Conservation (phyloP, 2,888 invertebrate species). For the Heliconius ethilla region DNA sequence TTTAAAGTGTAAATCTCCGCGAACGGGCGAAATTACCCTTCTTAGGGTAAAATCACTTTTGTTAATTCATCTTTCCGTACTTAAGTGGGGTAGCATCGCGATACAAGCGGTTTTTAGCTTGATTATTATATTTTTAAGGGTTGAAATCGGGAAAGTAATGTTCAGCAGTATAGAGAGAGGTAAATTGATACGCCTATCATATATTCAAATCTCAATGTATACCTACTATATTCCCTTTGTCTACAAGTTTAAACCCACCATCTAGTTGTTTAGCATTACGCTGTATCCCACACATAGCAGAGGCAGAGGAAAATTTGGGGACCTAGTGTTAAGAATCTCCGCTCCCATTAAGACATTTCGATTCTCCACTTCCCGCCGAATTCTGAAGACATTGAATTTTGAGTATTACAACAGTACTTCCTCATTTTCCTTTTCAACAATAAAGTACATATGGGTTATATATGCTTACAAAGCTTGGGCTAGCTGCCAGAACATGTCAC, state of each 20-base stretch:
- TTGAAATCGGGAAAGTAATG: not conserved
- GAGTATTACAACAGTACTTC: too few relatives aligned
- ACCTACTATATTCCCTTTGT: too few relatives aligned
- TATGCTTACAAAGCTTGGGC: constrained; percentile 32
- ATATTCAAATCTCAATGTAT: not conserved
- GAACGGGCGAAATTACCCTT: constrained; percentile 22
- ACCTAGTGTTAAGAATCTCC: too few relatives aligned
- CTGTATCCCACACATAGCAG: too few relatives aligned
- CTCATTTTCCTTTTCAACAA: too few relatives aligned
- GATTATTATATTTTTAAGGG: constrained; percentile 25
- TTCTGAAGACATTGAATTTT: too few relatives aligned
- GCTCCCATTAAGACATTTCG: too few relatives aligned
- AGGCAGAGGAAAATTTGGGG: too few relatives aligned
- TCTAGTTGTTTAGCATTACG: too few relatives aligned
- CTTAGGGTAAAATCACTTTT: constrained; percentile 28
- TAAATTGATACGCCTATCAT: not conserved
- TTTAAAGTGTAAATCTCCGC: constrained; percentile 33
- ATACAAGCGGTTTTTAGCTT: constrained; percentile 24
- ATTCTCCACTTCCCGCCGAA: too few relatives aligned
- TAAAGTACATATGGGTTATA: not conserved
- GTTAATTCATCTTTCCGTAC: constrained; percentile 31
- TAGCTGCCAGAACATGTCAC: constrained; percentile 21
- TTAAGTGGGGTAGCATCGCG: constrained; percentile 1
- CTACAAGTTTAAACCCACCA: not conserved
- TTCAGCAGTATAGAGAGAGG: not conserved